These are phyloP conservation scores for Heliconius hewitsoni DNA, from an alignment of 1,140 invertebrate genomes.

Conservation along the genomic window DNA sequence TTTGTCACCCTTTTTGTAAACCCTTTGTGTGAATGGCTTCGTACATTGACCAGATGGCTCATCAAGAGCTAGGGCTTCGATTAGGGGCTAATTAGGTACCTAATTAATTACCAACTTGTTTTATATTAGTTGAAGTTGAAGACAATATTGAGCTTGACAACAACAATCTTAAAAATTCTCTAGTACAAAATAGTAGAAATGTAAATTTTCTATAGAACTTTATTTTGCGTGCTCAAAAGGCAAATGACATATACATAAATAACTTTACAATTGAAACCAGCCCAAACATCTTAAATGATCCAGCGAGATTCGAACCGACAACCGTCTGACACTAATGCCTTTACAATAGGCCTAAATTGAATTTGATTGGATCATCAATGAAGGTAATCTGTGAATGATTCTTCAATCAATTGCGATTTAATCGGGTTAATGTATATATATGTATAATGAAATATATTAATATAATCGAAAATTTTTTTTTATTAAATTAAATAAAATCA, in stretches of 20 bases:
- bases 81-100: not conserved
- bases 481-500: too few relatives aligned
- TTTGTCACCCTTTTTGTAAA: not conserved
- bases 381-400: slow-evolving; percentile 21
- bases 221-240: not conserved
- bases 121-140: not conserved
- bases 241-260: not conserved
- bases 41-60: slow-evolving; percentile 13
- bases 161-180: too few relatives aligned
- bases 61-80: not conserved
- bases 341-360: slow-evolving; percentile 31
- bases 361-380: slow-evolving; percentile 29
- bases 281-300: slow-evolving; percentile 28
- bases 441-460: not conserved
- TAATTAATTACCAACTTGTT: not conserved
- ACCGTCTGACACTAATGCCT: slow-evolving; percentile 13
- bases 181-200: too few relatives aligned
- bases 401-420: slow-evolving; percentile 17
- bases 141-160: too few relatives aligned
- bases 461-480: not conserved
- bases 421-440: not conserved
- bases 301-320: slow-evolving; percentile 21
- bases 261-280: not conserved
- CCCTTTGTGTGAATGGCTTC: slow-evolving; percentile 3
- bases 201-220: too few relatives aligned